Evolutionary conservation across 2,113 vertebrate genomes (phyloP), one percentile per base, ranked within the genome.

Genomic region (Gymnogyps californianus): DNA sequence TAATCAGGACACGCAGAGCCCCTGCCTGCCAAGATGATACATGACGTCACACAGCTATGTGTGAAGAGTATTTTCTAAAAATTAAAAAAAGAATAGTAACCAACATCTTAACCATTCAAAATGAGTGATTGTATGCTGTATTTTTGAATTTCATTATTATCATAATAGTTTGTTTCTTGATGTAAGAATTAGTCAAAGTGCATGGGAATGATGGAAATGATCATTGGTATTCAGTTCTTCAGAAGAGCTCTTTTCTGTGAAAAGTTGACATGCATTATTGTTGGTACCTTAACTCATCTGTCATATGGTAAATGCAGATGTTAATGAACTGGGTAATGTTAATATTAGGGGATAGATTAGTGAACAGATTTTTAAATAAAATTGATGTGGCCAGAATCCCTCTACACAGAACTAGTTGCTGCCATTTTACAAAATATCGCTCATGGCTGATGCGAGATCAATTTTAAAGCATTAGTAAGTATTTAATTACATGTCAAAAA

Each of bases 1-100:
- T 67, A 22, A 42, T 32, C 54, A 31, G 46, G 34, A 21, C 0
- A 1, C 0, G 0, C n/a, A 81, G 24, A 10, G 36, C 3, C 36
- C 7, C 22, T n/a, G 24, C 24, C 32, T 59, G 32, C 14, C 29
- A 34, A 34, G 12, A 31, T 20, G 16, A 11, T 54, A 12, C 20
- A 36, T 18, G 18, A 22, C 29, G 34, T 62, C 62, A 54, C n/a
- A 32, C 10, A 42, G 8, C 47, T 64, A 9, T 44, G 34, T 15
- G 7, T 40, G 34, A 62, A n/a, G 6, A 52, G 5, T 26, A 21
- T n/a, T 77, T 81, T 55, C 36, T 38, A 20, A 57, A 38, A 72
- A 32, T 9, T 13, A 59, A 40, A 57, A 55, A 55, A 74, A 3
- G 6, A 18, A 13, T 26, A 42, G 31, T 61, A 87, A 21, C 36